Base-by-base conservation (phyloP, 2,113 vertebrate species). In the Desmodus rotundus region DNA sequence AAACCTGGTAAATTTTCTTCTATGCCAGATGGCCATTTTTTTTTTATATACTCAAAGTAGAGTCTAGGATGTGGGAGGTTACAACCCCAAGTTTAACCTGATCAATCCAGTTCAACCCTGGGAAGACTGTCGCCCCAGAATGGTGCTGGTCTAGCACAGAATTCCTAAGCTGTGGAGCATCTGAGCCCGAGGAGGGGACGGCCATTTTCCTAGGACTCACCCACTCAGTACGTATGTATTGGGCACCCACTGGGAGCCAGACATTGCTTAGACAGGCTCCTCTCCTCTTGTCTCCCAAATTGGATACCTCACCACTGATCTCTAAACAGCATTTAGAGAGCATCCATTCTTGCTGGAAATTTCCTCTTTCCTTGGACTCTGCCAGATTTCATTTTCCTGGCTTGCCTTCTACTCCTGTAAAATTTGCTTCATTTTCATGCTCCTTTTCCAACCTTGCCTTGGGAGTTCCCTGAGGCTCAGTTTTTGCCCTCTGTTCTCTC, bases 401-500 rank as follows among this genome's bases (percentile, higher is more conserved):
- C 24, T 77, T 86, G 88, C 45, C 50, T 80, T 77, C 58, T 56
- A 5, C 33, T 61, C 92, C 50, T 91, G 5, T 77, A 76, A 82
- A 93, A 76, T 85, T 47, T 93, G 67, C 61, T 92, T 92, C 52
- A 16, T 93, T 93, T 93, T 96, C 54, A 70, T 5, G 78, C 41
- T 89, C 24, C 76, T 78, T 96, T 93, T 82, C 94, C n/a, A 17
- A 22, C 73, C 86, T 96, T 96, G 91, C 94, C 82, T 77, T 65
- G 73, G 67, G 95, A 94, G 77, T 92, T 96, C 73, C 91, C 89
- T 7, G 47, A 65, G 82, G 94, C 88, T 97, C 78, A 61, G 22
- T 58, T 81, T 95, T 73, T 91, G 74, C 68, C 77, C 89, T 95
- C 85, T 80, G 68, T 95, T 96, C 56, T 85, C 92, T 88, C 76